phyloP scores from a whole-genome alignment of 2,113 vertebrate genomes.

The Coptodon rendalli region DNA sequence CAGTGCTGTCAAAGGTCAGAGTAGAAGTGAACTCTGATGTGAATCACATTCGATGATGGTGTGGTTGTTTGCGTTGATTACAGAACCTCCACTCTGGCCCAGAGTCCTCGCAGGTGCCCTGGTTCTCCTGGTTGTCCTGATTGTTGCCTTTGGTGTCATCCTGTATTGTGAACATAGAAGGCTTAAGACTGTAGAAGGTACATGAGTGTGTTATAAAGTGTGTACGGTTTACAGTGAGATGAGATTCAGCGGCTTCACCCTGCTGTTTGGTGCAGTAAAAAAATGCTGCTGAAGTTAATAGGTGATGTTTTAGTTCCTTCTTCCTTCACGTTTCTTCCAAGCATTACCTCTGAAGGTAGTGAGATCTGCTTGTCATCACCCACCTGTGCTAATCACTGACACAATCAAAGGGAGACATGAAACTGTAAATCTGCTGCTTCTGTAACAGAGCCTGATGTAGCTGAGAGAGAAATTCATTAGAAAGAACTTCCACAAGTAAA shows the following conservation, averaged over 20 bases:
- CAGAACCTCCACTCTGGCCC: neutral
- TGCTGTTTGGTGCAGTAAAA: neutral
- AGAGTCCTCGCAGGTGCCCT: accelerated
- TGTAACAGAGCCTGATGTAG: accelerated
- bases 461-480: neutral
- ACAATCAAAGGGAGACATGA: neutral
- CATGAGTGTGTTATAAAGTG: neutral
- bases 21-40: neutral
- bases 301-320: accelerated
- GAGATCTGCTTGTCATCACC: neutral
- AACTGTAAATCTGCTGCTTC: neutral
- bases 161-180: neutral
- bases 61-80: neutral
- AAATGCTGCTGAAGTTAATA: neutral
- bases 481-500: neutral
- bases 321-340: neutral
- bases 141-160: neutral
- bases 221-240: accelerated
- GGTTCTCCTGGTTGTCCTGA: neutral
- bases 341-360: neutral
- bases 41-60: accelerated
- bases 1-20: accelerated
- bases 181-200: neutral
- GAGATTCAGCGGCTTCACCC: accelerated
- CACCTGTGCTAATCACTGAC: accelerated